Evolutionary conservation across 2,113 vertebrate genomes (phyloP).

Genomic region (Alosa alosa): DNA sequence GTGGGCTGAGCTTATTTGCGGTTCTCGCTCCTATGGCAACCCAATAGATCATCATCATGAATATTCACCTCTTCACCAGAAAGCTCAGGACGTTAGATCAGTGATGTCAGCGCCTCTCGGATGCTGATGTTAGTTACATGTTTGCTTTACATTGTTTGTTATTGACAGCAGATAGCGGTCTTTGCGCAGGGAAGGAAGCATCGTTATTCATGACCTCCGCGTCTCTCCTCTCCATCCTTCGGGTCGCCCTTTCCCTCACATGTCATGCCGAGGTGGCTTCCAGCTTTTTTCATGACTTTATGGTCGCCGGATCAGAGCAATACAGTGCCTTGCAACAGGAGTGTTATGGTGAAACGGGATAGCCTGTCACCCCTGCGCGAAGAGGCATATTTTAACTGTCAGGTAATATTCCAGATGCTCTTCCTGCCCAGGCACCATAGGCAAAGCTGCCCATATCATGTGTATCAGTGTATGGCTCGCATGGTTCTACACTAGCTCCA

Average conservation of each 20-base stretch:
- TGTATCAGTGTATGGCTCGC: slow-evolving; percentile 59
- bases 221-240: slow-evolving; percentile 53
- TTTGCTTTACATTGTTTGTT: slow-evolving; percentile 58
- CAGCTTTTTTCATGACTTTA: slow-evolving; percentile 65
- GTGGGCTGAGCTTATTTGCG: slow-evolving; percentile 85
- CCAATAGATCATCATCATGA: slow-evolving; percentile 87
- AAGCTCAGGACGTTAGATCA: slow-evolving; percentile 79
- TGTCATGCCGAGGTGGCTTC: slow-evolving; percentile 71
- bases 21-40: slow-evolving; percentile 94
- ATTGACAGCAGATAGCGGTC: slow-evolving; percentile 54
- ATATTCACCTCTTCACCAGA: slow-evolving; percentile 82
- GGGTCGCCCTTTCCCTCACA: slow-evolving; percentile 58
- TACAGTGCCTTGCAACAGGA: slow-evolving; percentile 56
- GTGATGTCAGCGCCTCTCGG: slow-evolving; percentile 81
- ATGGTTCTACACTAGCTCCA: slow-evolving; percentile 68
- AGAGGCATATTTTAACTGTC: slow-evolving; percentile 65
- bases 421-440: slow-evolving; percentile 52
- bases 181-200: slow-evolving; percentile 50
- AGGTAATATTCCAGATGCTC: slow-evolving; percentile 61
- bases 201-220: slow-evolving; percentile 65
- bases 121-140: slow-evolving; percentile 57
- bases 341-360: slow-evolving; percentile 54
- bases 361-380: slow-evolving; percentile 57
- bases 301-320: slow-evolving; percentile 65
- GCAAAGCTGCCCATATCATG: slow-evolving; percentile 64